phyloP scores from a whole-genome alignment of 2,888 invertebrate species.

The Ophioninae sp. region DNA sequence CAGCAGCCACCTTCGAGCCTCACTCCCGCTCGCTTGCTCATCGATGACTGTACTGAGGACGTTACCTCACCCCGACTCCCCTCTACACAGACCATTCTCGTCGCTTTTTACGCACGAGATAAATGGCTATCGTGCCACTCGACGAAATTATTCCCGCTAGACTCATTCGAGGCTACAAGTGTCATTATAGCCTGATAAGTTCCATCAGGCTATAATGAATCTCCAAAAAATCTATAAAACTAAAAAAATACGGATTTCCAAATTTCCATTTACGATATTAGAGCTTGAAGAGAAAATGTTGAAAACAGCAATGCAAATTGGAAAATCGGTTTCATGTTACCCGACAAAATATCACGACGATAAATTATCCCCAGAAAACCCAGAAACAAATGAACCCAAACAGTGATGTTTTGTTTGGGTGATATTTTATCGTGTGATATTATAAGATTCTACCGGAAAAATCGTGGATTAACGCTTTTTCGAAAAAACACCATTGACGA shows the following conservation, averaged over 20 bases:
- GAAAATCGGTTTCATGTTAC: too few relatives aligned
- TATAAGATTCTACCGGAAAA: too few relatives aligned
- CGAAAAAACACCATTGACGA: too few relatives aligned
- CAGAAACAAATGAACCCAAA: too few relatives aligned
- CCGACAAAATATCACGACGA: too few relatives aligned
- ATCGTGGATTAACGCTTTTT: too few relatives aligned
- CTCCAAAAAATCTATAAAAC: neutral
- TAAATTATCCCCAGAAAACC: too few relatives aligned
- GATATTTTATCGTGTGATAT: too few relatives aligned
- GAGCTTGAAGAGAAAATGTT: neutral
- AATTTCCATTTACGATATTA: neutral
- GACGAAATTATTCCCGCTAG: conserved; percentile 13
- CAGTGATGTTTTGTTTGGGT: too few relatives aligned
- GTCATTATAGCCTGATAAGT: too few relatives aligned
- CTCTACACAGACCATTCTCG: neutral
- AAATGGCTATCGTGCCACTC: conserved; percentile 32
- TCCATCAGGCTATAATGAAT: neutral
- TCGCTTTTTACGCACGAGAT: conserved; percentile 20
- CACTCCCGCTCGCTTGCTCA: conserved; percentile 47
- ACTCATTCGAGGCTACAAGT: neutral
- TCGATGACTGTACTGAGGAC: conserved; percentile 57
- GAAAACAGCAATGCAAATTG: neutral
- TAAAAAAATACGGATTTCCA: neutral
- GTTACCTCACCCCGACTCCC: conserved; percentile 1
- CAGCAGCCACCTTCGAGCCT: conserved; percentile 3